Conservation (phyloP, 2,113 vertebrate genomes). For the Riparia riparia region DNA sequence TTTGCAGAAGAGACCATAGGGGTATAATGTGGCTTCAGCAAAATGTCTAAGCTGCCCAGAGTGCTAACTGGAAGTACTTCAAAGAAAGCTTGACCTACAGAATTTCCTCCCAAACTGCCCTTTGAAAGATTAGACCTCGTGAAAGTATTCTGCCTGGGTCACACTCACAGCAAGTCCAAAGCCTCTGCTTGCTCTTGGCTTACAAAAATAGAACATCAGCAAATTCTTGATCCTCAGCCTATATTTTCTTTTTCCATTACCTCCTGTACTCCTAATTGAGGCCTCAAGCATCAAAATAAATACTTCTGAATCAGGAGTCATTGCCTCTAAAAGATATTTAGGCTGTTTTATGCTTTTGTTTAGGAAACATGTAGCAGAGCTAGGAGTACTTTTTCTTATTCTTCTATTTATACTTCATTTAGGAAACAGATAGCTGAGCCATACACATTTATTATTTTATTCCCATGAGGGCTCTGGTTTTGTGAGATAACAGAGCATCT, state of each 20-base stretch:
- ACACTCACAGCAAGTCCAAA: neutral
- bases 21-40: neutral
- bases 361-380: neutral
- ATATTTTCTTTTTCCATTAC: neutral
- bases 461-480: neutral
- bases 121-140: slow-evolving; percentile 30
- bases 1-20: neutral
- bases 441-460: slow-evolving; percentile 3
- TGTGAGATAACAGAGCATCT: slow-evolving; percentile 1
- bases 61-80: slow-evolving; percentile 8
- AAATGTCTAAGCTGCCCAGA: neutral
- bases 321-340: neutral
- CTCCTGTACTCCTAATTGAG: neutral
- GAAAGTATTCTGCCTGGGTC: neutral
- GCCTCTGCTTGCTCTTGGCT: slow-evolving; percentile 1
- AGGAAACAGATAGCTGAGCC: neutral
- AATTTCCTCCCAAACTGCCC: neutral
- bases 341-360: neutral
- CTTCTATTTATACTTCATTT: neutral
- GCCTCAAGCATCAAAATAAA: neutral
- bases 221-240: slow-evolving; percentile 13
- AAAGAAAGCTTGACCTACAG: neutral
- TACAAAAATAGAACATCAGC: neutral
- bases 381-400: neutral
- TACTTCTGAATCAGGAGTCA: neutral